These are phyloP conservation scores for Caenorhabditis parvicauda DNA, from an alignment of 2,888 invertebrate genomes.

Conservation along the genomic window DNA sequence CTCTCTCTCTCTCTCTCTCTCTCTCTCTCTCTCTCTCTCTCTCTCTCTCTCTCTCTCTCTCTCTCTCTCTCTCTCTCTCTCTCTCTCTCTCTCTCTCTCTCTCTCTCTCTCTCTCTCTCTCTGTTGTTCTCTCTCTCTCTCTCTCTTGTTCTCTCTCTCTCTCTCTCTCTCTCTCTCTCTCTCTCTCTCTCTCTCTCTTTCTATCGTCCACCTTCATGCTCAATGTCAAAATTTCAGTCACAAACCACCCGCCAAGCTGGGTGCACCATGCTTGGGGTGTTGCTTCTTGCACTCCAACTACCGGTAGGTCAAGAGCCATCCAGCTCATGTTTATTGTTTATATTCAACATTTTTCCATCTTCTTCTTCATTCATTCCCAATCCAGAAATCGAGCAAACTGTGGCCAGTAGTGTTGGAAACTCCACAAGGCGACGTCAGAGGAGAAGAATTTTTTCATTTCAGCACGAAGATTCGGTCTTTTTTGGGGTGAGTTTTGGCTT, in stretches of 20 bases:
- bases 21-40: too few relatives aligned
- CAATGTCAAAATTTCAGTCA: background rate
- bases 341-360: conserved; percentile 1
- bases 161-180: background rate
- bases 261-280: background rate
- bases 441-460: conserved; percentile 53
- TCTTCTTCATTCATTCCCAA: background rate
- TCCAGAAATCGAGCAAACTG: conserved; percentile 2
- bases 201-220: background rate
- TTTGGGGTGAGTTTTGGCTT: conserved; percentile 28
- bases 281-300: background rate
- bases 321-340: conserved; percentile 9
- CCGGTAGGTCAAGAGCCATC: conserved; percentile 4
- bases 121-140: background rate
- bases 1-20: too few relatives aligned
- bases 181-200: conserved; percentile 3
- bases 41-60: too few relatives aligned
- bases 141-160: conserved; percentile 3
- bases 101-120: conserved; percentile 2
- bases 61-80: too few relatives aligned
- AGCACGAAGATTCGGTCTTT: conserved; percentile 53
- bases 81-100: too few relatives aligned
- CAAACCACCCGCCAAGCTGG: background rate
- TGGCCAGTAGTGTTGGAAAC: conserved; percentile 44
- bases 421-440: conserved; percentile 47